These are phyloP conservation scores for Philereme transversata DNA, from an alignment of 2,888 invertebrate genomes.

Conservation along the genomic window DNA sequence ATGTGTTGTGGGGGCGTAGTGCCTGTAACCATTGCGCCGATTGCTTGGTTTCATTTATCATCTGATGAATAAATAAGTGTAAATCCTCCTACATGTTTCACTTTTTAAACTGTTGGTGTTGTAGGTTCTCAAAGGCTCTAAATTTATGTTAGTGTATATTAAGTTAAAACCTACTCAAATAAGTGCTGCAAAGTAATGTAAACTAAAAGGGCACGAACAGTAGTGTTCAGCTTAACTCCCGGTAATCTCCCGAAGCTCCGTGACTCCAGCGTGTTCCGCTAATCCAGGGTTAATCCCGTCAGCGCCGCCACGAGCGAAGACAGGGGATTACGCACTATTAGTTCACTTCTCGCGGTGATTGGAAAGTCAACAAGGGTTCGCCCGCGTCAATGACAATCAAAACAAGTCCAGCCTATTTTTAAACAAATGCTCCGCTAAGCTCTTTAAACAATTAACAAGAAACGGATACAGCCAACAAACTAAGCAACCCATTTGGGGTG, in stretches of 20 bases:
- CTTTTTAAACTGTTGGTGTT: too few species aligned
- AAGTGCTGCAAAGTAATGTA: slow-evolving; percentile 7
- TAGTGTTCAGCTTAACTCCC: slow-evolving; percentile 27
- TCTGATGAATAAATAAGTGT: too few species aligned
- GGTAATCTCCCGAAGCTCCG: slow-evolving; percentile 29
- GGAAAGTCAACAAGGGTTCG: slow-evolving; percentile 36
- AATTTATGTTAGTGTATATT: too few species aligned
- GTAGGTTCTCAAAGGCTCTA: too few species aligned
- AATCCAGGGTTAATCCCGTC: background rate
- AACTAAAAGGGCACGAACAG: slow-evolving; percentile 32
- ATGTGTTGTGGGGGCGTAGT: too few species aligned
- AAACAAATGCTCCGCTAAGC: slow-evolving; percentile 6
- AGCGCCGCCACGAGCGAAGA: slow-evolving; percentile 5
- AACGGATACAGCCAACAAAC: background rate
- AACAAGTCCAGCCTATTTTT: slow-evolving; percentile 13
- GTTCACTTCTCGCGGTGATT: slow-evolving; percentile 15
- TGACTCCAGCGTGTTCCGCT: slow-evolving; percentile 8
- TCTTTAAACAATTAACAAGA: slow-evolving; percentile 4
- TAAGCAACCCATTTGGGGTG: too few species aligned
- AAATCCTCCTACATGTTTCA: too few species aligned
- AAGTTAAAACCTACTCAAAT: too few species aligned
- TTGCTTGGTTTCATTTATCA: too few species aligned
- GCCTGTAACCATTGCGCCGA: too few species aligned
- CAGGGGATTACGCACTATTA: slow-evolving; percentile 25
- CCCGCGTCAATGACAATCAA: slow-evolving; percentile 10